These are phyloP conservation scores for Chrysomallon squamiferum DNA, from an alignment of 1,140 invertebrate genomes.

Conservation along the genomic window DNA sequence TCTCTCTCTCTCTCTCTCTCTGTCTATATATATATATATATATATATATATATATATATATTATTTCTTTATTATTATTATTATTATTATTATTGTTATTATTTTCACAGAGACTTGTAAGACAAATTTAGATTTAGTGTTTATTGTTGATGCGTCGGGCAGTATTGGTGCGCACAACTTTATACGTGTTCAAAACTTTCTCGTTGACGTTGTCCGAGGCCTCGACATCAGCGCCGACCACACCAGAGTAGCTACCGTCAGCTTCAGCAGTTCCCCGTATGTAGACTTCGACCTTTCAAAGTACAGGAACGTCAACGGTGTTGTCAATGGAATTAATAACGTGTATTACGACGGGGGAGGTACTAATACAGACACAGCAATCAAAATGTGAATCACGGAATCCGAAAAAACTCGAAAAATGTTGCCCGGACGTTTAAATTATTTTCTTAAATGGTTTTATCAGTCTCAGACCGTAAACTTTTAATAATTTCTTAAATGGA, in stretches of 20 bases:
- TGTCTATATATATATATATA: no score
- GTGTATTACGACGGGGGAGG: background rate
- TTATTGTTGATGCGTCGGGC: background rate
- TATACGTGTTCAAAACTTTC: background rate
- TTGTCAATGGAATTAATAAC: background rate
- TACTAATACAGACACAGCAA: background rate
- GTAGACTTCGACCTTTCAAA: background rate
- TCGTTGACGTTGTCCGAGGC: background rate
- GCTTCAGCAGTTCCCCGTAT: background rate
- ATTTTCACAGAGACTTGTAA: background rate
- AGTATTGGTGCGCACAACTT: background rate
- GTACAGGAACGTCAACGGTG: background rate
- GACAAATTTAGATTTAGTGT: background rate
- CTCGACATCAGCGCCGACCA: background rate
- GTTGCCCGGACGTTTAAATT: no score
- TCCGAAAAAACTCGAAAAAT: background rate
- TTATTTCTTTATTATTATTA: no score
- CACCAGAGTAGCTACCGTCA: background rate
- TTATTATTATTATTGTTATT: background rate
- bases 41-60: no score
- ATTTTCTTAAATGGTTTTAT: no score
- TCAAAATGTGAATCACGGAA: background rate
- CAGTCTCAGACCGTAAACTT: no score
- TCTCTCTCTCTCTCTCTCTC: no score
- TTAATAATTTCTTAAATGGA: no score